Base-by-base conservation (phyloP, 2,797 vertebrate species). In the Labeo calbasu region DNA sequence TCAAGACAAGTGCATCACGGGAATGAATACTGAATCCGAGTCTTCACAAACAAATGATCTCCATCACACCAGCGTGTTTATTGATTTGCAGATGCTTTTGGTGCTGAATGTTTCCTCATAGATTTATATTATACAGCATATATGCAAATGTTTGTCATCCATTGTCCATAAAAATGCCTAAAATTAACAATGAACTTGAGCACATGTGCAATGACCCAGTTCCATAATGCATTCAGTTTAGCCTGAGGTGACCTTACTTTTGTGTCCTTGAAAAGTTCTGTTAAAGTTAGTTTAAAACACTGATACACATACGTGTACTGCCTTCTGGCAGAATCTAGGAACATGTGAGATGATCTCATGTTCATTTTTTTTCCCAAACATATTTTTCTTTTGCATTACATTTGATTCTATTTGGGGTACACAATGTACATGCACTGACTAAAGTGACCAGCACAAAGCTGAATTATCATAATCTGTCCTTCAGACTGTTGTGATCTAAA, bases 401-500 rank as follows among this genome's bases (percentile, higher is more conserved):
- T 32, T 79, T 79, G 43, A 66, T 77, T 77, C 12, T 46, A 50
- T 57, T 55, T 46, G 65, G 63, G 51, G 12, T 36, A 63, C 25
- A 78, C 40, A 78, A 61, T 63, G 53, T 84, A 80, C 46, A 75
- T 48, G 25, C 65, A 23, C 23, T 23, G 79, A 59, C 23, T 71
- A 68, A 57, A 84, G 40, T 81, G 78, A 55, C 66, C 65, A 81
- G 86, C 72, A 23, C 78, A 86, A 84, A 81, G 25, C 82, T 78
- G 57, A 84, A 68, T 82, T 82, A 85, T 85, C 70, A 80, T 72
- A 78, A 84, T 86, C 65, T 81, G 82, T 71, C 32, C 73, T 76
- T 81, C 66, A 68, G 81, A 76, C 69, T 70, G 81, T 46, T 85
- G 59, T 69, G 68, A 72, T 70, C 68, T 55, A 79, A 88, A 87